Evolutionary conservation across 1,140 invertebrate species (phyloP).

Genomic region (Dendroctonus valens): DNA sequence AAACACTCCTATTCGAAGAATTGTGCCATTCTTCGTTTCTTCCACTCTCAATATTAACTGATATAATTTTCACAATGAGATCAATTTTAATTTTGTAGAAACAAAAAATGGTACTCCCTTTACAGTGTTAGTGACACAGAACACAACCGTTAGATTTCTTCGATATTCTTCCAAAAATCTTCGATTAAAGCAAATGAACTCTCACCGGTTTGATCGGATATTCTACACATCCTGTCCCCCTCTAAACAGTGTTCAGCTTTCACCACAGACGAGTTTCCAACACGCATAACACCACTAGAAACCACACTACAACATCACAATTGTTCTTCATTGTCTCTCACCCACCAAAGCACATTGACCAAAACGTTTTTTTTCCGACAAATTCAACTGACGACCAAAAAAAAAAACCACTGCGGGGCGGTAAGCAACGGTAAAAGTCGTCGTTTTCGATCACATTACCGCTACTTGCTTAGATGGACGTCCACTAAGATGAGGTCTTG

Average conservation of each 20-base stretch:
- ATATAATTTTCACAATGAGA: no score
- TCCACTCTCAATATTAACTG: no score
- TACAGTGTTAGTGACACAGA: no score
- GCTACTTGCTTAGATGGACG: slow-evolving; percentile 16
- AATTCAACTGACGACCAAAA: slow-evolving; percentile 1
- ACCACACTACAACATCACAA: no score
- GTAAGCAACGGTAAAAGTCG: slow-evolving; percentile 25
- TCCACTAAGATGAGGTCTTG: not conserved
- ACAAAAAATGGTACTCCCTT: no score
- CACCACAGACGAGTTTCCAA: slow-evolving; percentile 7
- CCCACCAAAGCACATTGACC: no score
- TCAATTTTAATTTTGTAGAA: no score
- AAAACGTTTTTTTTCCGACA: not conserved
- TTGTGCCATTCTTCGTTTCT: no score
- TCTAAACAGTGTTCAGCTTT: slow-evolving; percentile 12
- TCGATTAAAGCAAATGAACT: not conserved
- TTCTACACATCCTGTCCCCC: slow-evolving; percentile 11
- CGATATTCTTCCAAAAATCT: no score
- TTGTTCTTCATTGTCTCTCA: no score
- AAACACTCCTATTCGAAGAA: no score
- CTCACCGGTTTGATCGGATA: slow-evolving; percentile 7
- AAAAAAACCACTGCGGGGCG: slow-evolving; percentile 1
- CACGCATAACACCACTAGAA: not conserved
- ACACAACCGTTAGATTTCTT: no score
- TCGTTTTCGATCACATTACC: slow-evolving; percentile 20